Base-by-base conservation (phyloP, 2,113 vertebrate genomes). In the Cephalopterus ornatus region DNA sequence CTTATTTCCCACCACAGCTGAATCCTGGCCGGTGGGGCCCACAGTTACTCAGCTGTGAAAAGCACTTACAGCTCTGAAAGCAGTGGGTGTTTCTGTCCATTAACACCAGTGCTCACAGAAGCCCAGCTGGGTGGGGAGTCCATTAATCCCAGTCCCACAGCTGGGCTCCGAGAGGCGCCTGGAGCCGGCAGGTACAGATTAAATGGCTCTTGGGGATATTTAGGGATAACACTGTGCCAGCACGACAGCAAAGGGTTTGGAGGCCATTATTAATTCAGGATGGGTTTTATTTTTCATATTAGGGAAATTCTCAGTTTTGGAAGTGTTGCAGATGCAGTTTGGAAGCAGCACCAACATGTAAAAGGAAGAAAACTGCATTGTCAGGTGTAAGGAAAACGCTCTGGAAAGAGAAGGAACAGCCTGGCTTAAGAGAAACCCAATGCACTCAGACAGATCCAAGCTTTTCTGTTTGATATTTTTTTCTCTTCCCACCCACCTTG, bases 1-100 rank as follows among this genome's bases (percentile, higher is more conserved):
- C 55, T 12, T 24, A 28, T 30, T 73, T 78, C 65, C 58, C 9
- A 27, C 0, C 28, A 0, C 66, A 90, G 87, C 92, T 81, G 58
- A 6, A 53, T 80, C 88, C 89, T 72, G 89, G 35, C 78, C 73
- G 89, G 14, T 42, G 75, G 72, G 39, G 88, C 3, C 92, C 56
- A 52, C 42, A 61, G 85, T 59, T 9, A 49, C 95, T 93, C 47
- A 59, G 85, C 94, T 87, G 95, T 61, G 91, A 81, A 72, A 89
- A 81, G 81, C 95, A 77, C 89, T 89, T 58, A 10, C 1, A 17
- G 85, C 3, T 32, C 28, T 80, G 82, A 66, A 42, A 73, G 89
- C 91, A 53, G 89, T 66, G 84, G 71, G 19, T 62, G 78, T 71
- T 89, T 39, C 39, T 93, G 92, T 33, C 78, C 94, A 80, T 88